Evolutionary conservation across 2,113 vertebrate species (phyloP).

Genomic region (Lagopus muta): DNA sequence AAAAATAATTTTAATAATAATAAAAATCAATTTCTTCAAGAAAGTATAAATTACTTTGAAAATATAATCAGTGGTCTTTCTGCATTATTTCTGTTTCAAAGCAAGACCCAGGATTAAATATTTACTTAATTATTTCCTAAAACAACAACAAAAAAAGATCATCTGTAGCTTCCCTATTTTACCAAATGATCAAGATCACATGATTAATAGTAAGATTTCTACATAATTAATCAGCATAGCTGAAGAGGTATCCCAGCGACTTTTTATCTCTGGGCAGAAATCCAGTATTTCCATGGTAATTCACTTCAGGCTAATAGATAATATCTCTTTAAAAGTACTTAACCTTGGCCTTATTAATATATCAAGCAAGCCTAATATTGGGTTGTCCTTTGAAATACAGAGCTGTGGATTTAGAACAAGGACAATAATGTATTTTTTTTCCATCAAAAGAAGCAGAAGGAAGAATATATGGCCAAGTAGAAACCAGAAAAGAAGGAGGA

Average conservation of each 20-base stretch:
- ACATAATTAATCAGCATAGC: constrained; percentile 16
- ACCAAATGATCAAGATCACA: not conserved
- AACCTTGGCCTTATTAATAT: constrained; percentile 23
- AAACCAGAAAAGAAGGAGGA: not conserved
- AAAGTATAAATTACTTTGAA: not conserved
- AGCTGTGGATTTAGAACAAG: not conserved
- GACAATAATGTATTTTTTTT: not conserved
- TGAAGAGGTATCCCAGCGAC: constrained; percentile 30
- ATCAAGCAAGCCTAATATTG: not conserved
- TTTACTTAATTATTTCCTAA: not conserved
- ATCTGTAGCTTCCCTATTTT: not conserved
- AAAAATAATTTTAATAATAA: not conserved
- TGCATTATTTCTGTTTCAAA: not conserved
- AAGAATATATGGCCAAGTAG: not conserved
- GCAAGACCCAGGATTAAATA: not conserved
- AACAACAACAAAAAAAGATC: not conserved
- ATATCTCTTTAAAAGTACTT: constrained; percentile 42
- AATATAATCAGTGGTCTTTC: not conserved
- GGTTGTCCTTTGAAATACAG: constrained; percentile 10
- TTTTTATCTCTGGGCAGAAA: constrained; percentile 58
- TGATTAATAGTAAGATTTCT: constrained; percentile 6
- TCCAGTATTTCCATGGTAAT: constrained; percentile 19
- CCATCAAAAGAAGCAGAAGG: not conserved
- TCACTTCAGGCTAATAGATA: constrained; percentile 42
- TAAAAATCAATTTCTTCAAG: not conserved